Percentiles rank a stretch among this genome's conserved stretches.
Evolutionary conservation across 2,797 vertebrate genomes (phyloP).

Genomic region (Sebastes minor): DNA sequence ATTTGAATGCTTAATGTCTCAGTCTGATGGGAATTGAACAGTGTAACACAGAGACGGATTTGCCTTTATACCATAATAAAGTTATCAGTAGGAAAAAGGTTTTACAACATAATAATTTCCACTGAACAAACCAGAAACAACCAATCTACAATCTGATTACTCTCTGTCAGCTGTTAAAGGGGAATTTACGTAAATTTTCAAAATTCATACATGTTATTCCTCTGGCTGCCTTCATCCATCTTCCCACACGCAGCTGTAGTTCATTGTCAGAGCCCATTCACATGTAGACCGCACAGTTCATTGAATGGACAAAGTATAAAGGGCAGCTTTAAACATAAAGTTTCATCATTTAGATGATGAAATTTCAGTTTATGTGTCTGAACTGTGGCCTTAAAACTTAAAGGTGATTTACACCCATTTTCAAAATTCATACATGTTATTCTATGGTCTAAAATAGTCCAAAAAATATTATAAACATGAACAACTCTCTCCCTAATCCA

Average conservation of each 20-base stretch:
- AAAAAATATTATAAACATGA: no score
- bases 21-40: neutral
- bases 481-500: no score
- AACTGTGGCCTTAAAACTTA: neutral
- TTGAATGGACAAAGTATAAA: conserved; percentile 14
- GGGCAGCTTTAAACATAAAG: neutral
- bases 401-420: no score
- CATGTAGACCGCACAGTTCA: conserved; percentile 23
- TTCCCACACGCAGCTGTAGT: conserved; percentile 61
- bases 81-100: neutral
- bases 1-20: neutral
- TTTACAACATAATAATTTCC: neutral
- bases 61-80: neutral
- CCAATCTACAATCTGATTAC: neutral
- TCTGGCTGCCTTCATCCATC: conserved; percentile 54
- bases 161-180: neutral
- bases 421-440: no score
- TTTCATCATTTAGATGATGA: neutral
- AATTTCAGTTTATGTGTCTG: neutral
- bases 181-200: no score
- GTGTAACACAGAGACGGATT: neutral
- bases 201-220: conserved; percentile 4
- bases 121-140: neutral
- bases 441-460: no score
- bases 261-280: conserved; percentile 49